A percentile compares a stretch with the other conserved stretches of the same genome.
phyloP scores from a whole-genome alignment of 23 tunicate species.

The Corella eumyota region DNA sequence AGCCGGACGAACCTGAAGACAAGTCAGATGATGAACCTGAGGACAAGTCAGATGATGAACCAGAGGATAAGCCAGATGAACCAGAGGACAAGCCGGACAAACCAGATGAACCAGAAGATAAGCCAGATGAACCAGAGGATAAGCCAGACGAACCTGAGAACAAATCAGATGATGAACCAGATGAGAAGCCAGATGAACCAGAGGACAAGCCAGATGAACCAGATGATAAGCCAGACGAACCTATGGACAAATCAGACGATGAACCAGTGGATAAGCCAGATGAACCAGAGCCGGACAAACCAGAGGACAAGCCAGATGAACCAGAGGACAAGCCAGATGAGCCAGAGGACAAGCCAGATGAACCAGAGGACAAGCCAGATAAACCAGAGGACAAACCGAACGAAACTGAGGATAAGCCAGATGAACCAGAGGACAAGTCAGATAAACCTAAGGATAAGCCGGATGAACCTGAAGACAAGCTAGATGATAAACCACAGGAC shows the following conservation, averaged over 20 bases:
- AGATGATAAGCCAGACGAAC: constrained; percentile 1
- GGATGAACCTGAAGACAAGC: not conserved
- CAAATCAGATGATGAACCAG: not conserved
- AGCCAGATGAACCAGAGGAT: constrained; percentile 2
- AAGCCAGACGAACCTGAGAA: not conserved
- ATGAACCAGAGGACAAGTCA: constrained; percentile 4
- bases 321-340: not conserved
- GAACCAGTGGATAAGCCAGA: constrained; percentile 1
- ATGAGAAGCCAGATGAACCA: constrained; percentile 1
- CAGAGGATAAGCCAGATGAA: constrained; percentile 4
- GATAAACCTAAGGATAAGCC: not conserved
- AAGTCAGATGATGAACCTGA: constrained; percentile 5
- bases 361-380: constrained; percentile 4
- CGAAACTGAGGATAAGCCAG: not conserved
- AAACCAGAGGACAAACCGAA: constrained; percentile 5
- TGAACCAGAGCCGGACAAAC: constrained; percentile 1
- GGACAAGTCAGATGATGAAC: constrained; percentile 1
- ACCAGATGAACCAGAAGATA: constrained; percentile 8
- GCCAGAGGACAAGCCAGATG: constrained; percentile 10
- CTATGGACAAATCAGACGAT: not conserved
- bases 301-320: constrained; percentile 4
- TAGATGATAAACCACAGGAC: constrained; percentile 1
- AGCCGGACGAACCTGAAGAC: constrained; percentile 8
- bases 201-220: not conserved
- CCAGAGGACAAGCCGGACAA: not conserved